Conservation (phyloP, 2,888 invertebrate genomes). For the Clitarchus hookeri region DNA sequence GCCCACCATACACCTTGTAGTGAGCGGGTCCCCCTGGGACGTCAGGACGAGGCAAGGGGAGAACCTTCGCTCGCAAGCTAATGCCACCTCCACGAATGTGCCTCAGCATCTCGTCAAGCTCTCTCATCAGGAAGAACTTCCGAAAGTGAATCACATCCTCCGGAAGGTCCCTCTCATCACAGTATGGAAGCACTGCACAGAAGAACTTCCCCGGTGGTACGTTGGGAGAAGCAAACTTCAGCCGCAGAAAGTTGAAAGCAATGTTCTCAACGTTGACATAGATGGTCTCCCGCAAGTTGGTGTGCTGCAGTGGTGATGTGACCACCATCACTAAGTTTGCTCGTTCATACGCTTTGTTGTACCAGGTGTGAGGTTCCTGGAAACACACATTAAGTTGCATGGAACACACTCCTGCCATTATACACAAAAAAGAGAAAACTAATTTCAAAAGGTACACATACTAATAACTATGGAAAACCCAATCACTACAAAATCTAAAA, state of each 20-base stretch:
- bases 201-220: conserved; percentile 49
- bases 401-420: too few species aligned
- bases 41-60: background rate
- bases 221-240: conserved; percentile 45
- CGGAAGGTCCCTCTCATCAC: conserved; percentile 50
- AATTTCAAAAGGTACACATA: too few species aligned
- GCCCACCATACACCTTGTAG: background rate
- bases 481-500: too few species aligned
- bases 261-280: conserved; percentile 50
- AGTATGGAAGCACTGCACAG: conserved; percentile 52
- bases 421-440: too few species aligned
- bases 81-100: conserved; percentile 27
- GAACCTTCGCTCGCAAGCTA: background rate
- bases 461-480: too few species aligned
- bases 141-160: conserved; percentile 50
- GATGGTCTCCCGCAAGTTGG: conserved; percentile 39
- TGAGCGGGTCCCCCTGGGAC: background rate
- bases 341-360: conserved; percentile 49
- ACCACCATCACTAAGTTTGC: conserved; percentile 51
- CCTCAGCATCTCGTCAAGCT: conserved; percentile 46
- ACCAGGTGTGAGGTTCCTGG: conserved; percentile 52
- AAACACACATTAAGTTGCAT: conserved; percentile 5
- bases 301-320: conserved; percentile 48
- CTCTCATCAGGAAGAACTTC: conserved; percentile 49
- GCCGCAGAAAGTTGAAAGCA: conserved; percentile 49